Conservation (phyloP, 2,888 invertebrate genomes). For the Sphecodes monilicornis region DNA sequence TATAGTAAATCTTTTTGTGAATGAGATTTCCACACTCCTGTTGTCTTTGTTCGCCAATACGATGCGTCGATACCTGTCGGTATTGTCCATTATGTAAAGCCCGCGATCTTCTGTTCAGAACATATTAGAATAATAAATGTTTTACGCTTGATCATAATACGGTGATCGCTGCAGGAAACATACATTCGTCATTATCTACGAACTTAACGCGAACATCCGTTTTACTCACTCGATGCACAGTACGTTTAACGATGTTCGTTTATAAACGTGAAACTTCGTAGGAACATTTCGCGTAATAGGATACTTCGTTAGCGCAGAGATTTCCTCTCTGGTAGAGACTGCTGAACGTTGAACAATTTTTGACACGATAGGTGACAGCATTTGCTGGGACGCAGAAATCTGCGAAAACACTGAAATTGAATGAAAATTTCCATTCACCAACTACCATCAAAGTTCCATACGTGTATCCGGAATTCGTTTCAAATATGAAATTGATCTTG, state of each 20-base stretch:
- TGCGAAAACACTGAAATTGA: background rate
- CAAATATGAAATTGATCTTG: background rate
- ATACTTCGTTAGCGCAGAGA: no score
- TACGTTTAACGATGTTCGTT: background rate
- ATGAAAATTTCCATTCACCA: background rate
- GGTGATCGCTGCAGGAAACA: background rate
- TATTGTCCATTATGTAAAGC: background rate
- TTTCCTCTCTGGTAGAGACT: no score
- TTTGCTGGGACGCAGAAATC: background rate
- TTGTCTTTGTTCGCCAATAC: background rate
- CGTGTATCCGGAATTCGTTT: background rate
- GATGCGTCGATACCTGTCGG: background rate
- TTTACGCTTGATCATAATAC: background rate
- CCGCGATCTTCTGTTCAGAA: background rate
- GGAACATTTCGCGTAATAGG: background rate
- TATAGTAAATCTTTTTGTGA: slow-evolving; percentile 2
- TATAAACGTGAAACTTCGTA: background rate
- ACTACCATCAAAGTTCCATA: background rate
- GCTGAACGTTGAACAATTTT: background rate
- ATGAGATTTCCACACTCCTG: background rate
- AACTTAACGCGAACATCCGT: background rate
- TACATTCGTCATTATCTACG: background rate
- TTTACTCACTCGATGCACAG: no score
- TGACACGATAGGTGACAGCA: slow-evolving; percentile 46
- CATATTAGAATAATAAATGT: background rate